A percentile compares a stretch with the other conserved stretches of the same genome.
Evolutionary conservation across 2,113 vertebrate species (phyloP).

Genomic region (Leptocoma aspasia): DNA sequence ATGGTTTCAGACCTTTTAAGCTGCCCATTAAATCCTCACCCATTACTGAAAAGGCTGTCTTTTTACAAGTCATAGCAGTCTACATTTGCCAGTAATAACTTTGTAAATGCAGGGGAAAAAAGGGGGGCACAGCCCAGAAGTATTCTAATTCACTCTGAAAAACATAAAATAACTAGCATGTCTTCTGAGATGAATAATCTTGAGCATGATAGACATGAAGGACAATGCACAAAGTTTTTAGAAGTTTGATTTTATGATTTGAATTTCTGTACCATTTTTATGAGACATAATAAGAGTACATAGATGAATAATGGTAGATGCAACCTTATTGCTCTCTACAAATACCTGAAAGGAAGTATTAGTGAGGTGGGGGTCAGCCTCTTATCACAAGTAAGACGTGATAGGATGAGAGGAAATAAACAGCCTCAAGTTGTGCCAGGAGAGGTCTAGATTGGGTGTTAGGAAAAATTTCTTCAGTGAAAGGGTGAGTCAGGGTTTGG

Average conservation of each 20-base stretch:
- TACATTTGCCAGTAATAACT: not conserved
- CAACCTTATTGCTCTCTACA: not conserved
- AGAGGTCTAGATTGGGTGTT: not conserved
- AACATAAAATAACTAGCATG: not conserved
- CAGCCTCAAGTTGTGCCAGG: not conserved
- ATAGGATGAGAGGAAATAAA: not conserved
- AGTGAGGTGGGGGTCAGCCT: not conserved
- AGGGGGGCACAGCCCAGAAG: not conserved
- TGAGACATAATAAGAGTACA: not conserved
- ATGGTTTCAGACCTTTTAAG: no score
- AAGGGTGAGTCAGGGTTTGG: not conserved
- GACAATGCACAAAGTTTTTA: not conserved
- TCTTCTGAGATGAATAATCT: not conserved
- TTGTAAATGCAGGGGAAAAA: not conserved
- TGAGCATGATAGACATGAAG: not conserved
- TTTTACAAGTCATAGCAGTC: no score
- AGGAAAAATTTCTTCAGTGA: not conserved
- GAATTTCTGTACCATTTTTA: not conserved
- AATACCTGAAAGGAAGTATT: not conserved
- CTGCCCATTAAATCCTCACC: no score
- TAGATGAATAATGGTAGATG: not conserved
- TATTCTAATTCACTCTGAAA: not conserved
- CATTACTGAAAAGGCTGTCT: no score
- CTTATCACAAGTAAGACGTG: not conserved
- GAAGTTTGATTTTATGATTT: not conserved